Evolutionary conservation across 37 sponge, comb jelly and placozoan genomes (phyloP).

Genomic region (Geodia barretti): DNA sequence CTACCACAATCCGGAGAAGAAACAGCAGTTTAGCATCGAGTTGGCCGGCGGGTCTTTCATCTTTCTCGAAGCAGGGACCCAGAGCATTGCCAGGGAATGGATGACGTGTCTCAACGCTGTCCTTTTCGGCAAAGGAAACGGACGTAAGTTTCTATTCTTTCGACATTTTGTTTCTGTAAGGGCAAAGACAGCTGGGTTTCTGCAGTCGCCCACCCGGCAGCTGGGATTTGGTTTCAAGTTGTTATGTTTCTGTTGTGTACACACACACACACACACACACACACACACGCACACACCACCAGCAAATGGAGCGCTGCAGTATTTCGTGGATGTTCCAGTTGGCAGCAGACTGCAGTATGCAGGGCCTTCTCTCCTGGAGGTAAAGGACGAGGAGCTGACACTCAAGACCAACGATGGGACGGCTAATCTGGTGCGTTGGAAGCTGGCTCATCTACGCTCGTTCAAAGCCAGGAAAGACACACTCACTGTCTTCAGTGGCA

Average conservation of each 20-base stretch:
- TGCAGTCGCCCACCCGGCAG: too few relatives aligned
- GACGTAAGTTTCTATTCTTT: too few relatives aligned
- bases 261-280: conserved; percentile 40
- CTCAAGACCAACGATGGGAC: conserved; percentile 20
- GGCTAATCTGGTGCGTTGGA: conserved; percentile 47
- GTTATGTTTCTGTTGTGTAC: too few relatives aligned
- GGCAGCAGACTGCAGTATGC: neutral
- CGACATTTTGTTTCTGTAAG: neutral
- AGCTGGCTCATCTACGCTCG: conserved; percentile 46
- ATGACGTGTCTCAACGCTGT: conserved; percentile 61
- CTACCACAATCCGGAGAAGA: conserved; percentile 10
- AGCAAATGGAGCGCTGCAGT: conserved; percentile 24
- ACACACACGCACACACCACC: conserved; percentile 29
- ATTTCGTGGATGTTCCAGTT: conserved; percentile 29
- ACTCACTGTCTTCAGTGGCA: conserved; percentile 42
- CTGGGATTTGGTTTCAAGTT: too few relatives aligned
- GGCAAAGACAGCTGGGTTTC: neutral
- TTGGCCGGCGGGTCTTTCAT: conserved; percentile 22
- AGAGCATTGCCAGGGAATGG: conserved; percentile 44
- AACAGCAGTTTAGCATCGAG: conserved; percentile 24
- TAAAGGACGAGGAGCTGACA: conserved; percentile 23
- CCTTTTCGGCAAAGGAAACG: conserved; percentile 49
- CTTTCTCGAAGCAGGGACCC: conserved; percentile 28
- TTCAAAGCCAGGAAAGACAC: conserved; percentile 57
- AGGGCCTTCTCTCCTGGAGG: conserved; percentile 45